Evolutionary conservation across 2,113 vertebrate genomes (phyloP).

Genomic region (Prunella fulvescens): DNA sequence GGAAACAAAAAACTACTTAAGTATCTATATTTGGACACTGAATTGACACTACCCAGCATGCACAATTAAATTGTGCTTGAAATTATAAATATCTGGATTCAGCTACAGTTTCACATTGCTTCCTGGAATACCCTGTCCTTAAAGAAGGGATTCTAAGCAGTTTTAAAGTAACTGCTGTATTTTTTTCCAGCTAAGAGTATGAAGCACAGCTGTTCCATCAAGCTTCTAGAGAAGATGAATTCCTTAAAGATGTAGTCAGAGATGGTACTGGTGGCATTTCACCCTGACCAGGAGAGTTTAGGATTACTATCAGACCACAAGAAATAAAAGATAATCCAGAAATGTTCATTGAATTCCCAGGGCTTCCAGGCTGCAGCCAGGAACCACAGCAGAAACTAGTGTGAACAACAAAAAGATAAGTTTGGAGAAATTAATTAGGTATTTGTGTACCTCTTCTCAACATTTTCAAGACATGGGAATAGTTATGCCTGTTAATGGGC

Average conservation of each 20-base stretch:
- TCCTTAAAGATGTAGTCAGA: neutral
- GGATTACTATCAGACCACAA: neutral
- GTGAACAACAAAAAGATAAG: neutral
- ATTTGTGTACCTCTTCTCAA: neutral
- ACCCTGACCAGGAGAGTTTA: neutral
- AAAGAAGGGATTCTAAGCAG: neutral
- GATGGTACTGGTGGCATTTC: neutral
- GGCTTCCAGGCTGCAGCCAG: neutral
- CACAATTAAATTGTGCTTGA: neutral
- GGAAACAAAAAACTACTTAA: neutral
- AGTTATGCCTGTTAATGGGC: neutral
- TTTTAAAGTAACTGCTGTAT: neutral
- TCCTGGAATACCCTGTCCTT: conserved; percentile 22
- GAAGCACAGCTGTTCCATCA: neutral
- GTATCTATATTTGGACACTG: conserved; percentile 9
- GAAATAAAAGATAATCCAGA: neutral
- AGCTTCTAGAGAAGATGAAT: neutral
- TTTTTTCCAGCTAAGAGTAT: neutral
- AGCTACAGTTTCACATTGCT: neutral
- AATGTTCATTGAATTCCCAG: neutral
- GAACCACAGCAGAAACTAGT: neutral
- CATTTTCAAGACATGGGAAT: neutral
- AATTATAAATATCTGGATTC: conserved; percentile 6
- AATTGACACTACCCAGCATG: neutral
- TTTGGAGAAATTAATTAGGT: neutral